Base-by-base conservation (phyloP, 2,888 invertebrate species). In the Drosophila merina region DNA sequence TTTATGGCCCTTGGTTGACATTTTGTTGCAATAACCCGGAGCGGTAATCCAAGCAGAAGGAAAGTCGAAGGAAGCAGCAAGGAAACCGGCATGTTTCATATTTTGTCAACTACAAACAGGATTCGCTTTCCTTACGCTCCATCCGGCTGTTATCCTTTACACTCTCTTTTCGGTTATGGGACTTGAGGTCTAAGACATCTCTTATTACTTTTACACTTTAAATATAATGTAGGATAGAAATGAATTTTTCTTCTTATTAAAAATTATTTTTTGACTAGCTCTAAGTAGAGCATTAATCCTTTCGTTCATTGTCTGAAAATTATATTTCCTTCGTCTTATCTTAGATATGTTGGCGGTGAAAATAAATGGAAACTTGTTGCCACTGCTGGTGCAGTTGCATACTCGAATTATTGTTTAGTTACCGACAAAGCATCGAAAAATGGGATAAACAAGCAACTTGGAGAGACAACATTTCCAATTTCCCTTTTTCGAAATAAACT, bases 11-110 rank as follows among this genome's bases (percentile, higher is more conserved):
- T 58, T 76, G 69, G 76, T 78, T 86, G 81, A 79, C 84, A 80
- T 86, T 83, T 78, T 82, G 75, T 75, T 83, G 81, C 86, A 76
- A 80, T 83, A 86, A 73, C 84, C 84, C 74, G 74, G 55, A 76
- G 80, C 77, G 76, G 66, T 6, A 30, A 44, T 44, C 44, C 47
- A 45, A 42, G 12, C 60, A 67, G 9, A 62, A 62, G 52, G 57
- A 57, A 40, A 45, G 42, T 20, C 47, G 57, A 59, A 49, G 47
- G 48, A 66, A 66, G 44, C 44, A 14, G 38, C 60, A 56, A 74
- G 73, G 66, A 75, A 74, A 60, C 58, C 55, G 62, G 50, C 50
- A 56, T 62, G 70, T 63, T 71, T 70, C 70, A 72, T 70, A 70
- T 70, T 72, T 70, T 70, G 70, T 45, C 63, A 73, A 68, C 68